phyloP scores from a whole-genome alignment of 1,140 invertebrate species.

The Piezodorus guildinii region DNA sequence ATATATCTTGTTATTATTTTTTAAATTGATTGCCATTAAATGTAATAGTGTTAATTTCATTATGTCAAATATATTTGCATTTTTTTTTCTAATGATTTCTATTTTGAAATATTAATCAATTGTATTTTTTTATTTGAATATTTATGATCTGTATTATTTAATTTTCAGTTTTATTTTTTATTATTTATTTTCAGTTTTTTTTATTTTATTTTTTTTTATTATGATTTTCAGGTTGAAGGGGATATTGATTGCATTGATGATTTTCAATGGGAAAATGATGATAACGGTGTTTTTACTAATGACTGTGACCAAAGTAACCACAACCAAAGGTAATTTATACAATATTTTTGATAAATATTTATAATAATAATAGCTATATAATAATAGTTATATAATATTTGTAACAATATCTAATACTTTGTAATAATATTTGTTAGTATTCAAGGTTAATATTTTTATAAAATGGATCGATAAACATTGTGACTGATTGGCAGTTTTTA shows the following conservation, averaged over 20 bases:
- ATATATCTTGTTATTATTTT: too few species aligned
- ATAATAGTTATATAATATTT: too few species aligned
- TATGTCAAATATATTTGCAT: not conserved
- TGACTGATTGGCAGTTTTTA: too few species aligned
- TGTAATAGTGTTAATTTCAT: not conserved
- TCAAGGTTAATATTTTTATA: too few species aligned
- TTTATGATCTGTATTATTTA: not conserved
- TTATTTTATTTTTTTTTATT: not conserved
- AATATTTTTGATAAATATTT: too few species aligned
- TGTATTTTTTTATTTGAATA: not conserved
- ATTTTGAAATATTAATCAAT: too few species aligned
- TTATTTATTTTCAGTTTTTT: not conserved
- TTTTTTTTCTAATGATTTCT: not conserved
- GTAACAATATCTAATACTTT: too few species aligned
- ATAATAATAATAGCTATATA: too few species aligned
- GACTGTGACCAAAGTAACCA: slow-evolving; percentile 5
- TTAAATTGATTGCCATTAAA: not conserved
- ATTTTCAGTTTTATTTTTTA: not conserved
- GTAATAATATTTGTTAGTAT: too few species aligned
- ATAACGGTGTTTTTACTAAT: slow-evolving; percentile 1
- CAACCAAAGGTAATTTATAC: slow-evolving; percentile 6
- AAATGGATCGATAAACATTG: too few species aligned
- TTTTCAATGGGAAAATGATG: slow-evolving; percentile 15
- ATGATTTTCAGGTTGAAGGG: slow-evolving; percentile 8
- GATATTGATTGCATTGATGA: slow-evolving; percentile 16